Conservation (phyloP, 2,797 vertebrate genomes). For the Poecilia velifera region DNA sequence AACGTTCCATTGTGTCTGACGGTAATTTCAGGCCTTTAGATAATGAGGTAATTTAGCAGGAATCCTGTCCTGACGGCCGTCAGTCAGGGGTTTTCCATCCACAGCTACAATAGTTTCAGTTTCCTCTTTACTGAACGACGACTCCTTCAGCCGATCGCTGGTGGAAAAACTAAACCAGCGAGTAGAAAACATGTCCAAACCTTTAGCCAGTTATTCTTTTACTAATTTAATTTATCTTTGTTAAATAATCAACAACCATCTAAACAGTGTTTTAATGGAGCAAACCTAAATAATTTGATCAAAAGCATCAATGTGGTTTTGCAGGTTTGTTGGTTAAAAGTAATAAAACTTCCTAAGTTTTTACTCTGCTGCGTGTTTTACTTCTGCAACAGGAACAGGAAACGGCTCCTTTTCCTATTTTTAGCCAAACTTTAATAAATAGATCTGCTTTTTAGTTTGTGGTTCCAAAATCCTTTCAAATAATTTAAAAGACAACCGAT, state of each 20-base stretch:
- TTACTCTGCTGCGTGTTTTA: background rate
- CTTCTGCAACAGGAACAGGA: background rate
- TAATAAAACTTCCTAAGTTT: background rate
- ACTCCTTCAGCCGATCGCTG: background rate
- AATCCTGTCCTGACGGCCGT: background rate
- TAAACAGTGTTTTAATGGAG: background rate
- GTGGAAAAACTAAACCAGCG: background rate
- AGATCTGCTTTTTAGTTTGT: background rate
- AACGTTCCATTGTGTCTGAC: background rate
- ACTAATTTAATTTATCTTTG: background rate
- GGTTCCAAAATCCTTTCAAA: background rate
- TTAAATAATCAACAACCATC: background rate
- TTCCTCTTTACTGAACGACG: background rate
- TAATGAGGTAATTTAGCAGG: background rate
- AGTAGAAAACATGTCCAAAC: background rate
- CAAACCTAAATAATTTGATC: background rate
- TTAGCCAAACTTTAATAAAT: background rate
- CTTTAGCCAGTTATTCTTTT: no score
- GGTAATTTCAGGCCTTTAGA: no score
- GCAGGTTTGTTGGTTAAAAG: background rate
- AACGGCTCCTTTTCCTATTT: background rate
- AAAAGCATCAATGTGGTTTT: background rate
- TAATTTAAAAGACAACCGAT: background rate
- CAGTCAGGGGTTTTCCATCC: constrained; percentile 25
- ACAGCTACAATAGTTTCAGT: constrained; percentile 8